Evolutionary conservation across 2,797 vertebrate genomes (phyloP).

Genomic region (Uromys caudimaculatus): DNA sequence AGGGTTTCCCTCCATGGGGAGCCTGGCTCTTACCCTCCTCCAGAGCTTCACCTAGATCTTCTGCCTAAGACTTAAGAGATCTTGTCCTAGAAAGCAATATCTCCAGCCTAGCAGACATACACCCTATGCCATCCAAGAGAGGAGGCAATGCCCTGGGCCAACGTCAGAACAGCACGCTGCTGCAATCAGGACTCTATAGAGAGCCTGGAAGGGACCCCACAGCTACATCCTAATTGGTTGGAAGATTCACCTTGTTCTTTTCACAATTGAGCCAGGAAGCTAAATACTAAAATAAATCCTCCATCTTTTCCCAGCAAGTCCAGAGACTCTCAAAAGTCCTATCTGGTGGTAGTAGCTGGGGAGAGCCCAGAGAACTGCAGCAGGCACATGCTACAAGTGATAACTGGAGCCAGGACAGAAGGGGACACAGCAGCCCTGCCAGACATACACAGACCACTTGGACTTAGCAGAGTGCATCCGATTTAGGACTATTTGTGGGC

Average conservation of each 20-base stretch:
- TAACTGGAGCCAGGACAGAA: neutral
- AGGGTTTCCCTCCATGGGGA: too few species aligned
- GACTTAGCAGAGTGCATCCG: neutral
- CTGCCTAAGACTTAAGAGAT: constrained; percentile 85
- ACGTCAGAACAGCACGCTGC: neutral
- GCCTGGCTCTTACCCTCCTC: constrained; percentile 77
- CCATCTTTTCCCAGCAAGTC: constrained; percentile 74
- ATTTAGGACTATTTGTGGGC: too few species aligned
- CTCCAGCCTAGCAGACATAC: constrained; percentile 79
- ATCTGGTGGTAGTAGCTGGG: too few species aligned
- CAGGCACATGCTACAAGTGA: neutral
- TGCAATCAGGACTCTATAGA: constrained; percentile 67
- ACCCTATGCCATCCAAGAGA: constrained; percentile 74
- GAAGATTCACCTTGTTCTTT: constrained; percentile 86
- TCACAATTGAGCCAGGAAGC: constrained; percentile 86
- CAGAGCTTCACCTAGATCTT: constrained; percentile 75
- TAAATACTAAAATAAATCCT: constrained; percentile 83
- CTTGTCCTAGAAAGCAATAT: constrained; percentile 55
- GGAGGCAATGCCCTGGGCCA: neutral
- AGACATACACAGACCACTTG: rapidly evolving
- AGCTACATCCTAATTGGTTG: constrained; percentile 71
- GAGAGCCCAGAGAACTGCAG: constrained; percentile 49
- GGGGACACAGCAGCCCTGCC: neutral
- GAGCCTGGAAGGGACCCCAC: constrained; percentile 43
- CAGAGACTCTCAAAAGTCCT: constrained; percentile 64